phyloP scores from a whole-genome alignment of 2,797 vertebrate genomes.

The Pangasius krempfi region DNA sequence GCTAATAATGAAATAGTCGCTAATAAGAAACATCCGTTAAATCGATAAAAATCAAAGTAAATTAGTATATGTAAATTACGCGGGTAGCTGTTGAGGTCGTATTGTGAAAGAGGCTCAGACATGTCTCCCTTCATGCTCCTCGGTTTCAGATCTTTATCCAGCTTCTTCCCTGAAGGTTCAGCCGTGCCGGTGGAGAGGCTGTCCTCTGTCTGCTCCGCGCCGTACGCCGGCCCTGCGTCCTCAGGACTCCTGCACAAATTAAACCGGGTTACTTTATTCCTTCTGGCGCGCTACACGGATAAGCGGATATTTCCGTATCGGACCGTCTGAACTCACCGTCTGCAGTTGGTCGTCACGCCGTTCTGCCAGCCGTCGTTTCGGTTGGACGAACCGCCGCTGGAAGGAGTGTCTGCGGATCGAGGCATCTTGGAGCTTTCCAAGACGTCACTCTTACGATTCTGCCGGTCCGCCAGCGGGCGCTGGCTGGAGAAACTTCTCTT shows the following conservation, averaged over 20 bases:
- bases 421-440: conserved; percentile 81
- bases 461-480: conserved; percentile 89
- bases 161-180: conserved; percentile 79
- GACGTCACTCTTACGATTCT: conserved; percentile 90
- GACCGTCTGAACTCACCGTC: conserved; percentile 76
- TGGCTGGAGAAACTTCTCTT: conserved; percentile 98
- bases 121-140: conserved; percentile 79
- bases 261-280: background rate
- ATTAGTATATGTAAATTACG: conserved; percentile 65
- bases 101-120: conserved; percentile 82
- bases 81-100: conserved; percentile 87
- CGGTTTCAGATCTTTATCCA: conserved; percentile 83
- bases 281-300: accelerated
- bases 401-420: conserved; percentile 75
- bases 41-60: background rate
- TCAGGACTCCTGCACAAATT: conserved; percentile 79
- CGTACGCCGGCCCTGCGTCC: conserved; percentile 79
- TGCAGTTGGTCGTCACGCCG: conserved; percentile 80
- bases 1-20: too few relatives aligned
- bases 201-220: conserved; percentile 80
- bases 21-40: too few relatives aligned
- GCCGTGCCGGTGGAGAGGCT: conserved; percentile 67
- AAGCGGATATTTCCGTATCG: background rate
- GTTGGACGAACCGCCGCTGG: conserved; percentile 60
- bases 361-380: conserved; percentile 88